phyloP scores from a whole-genome alignment of 2,888 invertebrate genomes.

The Machimus atricapillus region DNA sequence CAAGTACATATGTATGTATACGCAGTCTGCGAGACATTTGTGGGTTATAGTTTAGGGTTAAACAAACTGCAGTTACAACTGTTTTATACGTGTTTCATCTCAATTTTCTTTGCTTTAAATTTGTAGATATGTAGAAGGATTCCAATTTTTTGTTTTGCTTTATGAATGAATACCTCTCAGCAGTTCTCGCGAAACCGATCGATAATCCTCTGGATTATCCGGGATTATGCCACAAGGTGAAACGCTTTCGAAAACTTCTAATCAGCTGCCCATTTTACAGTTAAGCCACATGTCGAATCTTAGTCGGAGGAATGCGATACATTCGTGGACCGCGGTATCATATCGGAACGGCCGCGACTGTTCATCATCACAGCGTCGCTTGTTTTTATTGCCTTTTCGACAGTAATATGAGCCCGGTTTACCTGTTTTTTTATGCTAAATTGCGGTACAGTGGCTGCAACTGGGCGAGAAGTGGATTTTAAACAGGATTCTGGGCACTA shows the following conservation, averaged over 20 bases:
- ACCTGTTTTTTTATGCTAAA: neutral
- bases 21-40: too few species aligned
- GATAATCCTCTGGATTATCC: neutral
- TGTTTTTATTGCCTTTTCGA: neutral
- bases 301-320: neutral
- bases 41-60: too few species aligned
- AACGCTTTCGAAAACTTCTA: neutral
- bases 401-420: neutral
- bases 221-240: neutral
- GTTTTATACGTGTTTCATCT: neutral
- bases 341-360: neutral
- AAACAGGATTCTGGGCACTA: neutral
- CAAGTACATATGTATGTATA: too few species aligned
- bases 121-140: neutral
- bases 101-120: neutral
- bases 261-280: neutral
- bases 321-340: neutral
- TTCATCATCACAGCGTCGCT: neutral
- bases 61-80: neutral
- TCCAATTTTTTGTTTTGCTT: neutral
- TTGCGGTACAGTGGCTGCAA: neutral
- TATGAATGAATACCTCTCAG: neutral
- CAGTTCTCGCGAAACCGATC: neutral
- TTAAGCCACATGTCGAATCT: neutral
- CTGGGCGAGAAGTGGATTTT: neutral